Conservation (phyloP, 2,113 vertebrate genomes). For the Ciconia boyciana region DNA sequence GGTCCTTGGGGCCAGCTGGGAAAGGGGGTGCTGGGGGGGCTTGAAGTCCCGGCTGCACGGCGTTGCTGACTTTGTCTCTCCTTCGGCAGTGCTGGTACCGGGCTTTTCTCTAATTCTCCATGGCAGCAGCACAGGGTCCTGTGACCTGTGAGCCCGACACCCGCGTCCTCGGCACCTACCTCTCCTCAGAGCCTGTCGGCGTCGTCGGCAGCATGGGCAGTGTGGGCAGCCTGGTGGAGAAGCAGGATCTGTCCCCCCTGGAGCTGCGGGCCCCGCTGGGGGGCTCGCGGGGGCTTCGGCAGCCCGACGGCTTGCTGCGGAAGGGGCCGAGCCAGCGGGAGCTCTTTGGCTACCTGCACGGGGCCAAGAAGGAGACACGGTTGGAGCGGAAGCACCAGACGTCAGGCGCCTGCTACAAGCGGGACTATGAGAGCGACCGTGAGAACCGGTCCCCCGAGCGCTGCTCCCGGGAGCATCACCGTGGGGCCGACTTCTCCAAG, state of each 20-base stretch:
- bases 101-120: slow-evolving; percentile 80
- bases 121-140: slow-evolving; percentile 92
- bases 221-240: slow-evolving; percentile 94
- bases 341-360: slow-evolving; percentile 91
- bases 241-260: slow-evolving; percentile 83
- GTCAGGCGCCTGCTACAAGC: slow-evolving; percentile 65
- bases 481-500: slow-evolving; percentile 87
- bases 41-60: rapidly evolving
- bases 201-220: slow-evolving; percentile 89
- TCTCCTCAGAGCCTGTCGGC: slow-evolving; percentile 57
- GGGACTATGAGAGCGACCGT: slow-evolving; percentile 75
- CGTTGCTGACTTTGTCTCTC: slow-evolving; percentile 2
- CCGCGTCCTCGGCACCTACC: slow-evolving; percentile 69
- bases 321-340: slow-evolving; percentile 91
- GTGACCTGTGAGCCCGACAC: slow-evolving; percentile 81
- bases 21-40: not conserved
- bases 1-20: not conserved
- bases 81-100: slow-evolving; percentile 74
- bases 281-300: slow-evolving; percentile 82
- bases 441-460: slow-evolving; percentile 84
- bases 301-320: slow-evolving; percentile 84
- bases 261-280: slow-evolving; percentile 73
- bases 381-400: slow-evolving; percentile 73
- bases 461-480: slow-evolving; percentile 84
- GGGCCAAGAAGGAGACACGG: slow-evolving; percentile 88